These are phyloP conservation scores for Steromphala cineraria DNA, from an alignment of 2,888 invertebrate species.

Conservation along the genomic window DNA sequence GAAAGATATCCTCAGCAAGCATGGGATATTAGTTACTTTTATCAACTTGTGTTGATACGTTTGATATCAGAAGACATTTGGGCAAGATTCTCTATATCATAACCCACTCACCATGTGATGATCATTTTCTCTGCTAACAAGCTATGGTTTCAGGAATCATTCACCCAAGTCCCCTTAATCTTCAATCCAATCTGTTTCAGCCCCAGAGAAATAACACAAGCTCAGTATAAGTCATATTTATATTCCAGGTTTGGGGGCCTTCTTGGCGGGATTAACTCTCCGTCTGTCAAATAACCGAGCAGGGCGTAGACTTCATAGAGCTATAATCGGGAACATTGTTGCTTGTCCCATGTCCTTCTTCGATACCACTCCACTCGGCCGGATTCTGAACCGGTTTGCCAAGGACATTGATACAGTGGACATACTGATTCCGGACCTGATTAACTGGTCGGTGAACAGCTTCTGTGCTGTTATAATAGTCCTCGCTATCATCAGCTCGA, in stretches of 20 bases:
- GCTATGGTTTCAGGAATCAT: too few species aligned
- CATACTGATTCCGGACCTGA: conserved; percentile 47
- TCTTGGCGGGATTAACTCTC: conserved; percentile 48
- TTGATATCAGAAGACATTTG: too few species aligned
- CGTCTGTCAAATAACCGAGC: conserved; percentile 37
- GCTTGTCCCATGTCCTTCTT: conserved; percentile 69
- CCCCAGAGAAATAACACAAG: not conserved
- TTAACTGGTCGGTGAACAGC: conserved; percentile 27
- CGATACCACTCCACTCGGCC: conserved; percentile 68
- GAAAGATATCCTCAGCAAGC: too few species aligned
- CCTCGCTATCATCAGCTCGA: conserved; percentile 62
- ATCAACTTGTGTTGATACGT: too few species aligned
- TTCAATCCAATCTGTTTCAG: too few species aligned
- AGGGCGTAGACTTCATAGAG: conserved; percentile 48
- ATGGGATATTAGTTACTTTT: too few species aligned
- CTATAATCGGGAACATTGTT: conserved; percentile 53
- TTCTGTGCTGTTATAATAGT: conserved; percentile 45
- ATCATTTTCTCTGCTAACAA: too few species aligned
- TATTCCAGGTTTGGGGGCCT: conserved; percentile 32
- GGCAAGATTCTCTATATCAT: too few species aligned
- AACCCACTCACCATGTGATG: too few species aligned
- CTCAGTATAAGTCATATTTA: not conserved
- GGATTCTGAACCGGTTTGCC: conserved; percentile 67
- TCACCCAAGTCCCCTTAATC: too few species aligned
- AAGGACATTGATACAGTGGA: conserved; percentile 71